Evolutionary conservation across 2,113 vertebrate species (phyloP), one percentile per base, ranked within the genome.

Genomic region (Labeo rohita): DNA sequence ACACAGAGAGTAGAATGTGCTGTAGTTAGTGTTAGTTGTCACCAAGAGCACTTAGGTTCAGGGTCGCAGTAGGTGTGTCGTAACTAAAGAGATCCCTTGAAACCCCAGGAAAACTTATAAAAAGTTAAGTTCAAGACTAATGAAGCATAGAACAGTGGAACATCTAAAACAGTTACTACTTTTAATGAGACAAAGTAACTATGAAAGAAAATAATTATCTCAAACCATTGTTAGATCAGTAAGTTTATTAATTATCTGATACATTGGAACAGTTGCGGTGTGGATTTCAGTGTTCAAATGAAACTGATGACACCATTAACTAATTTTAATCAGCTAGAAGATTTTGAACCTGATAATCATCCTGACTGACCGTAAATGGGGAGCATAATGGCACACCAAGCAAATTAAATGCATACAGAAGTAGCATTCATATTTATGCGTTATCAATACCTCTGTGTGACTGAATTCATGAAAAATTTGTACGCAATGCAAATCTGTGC

Each of bases 1-100:
- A 68, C 43, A 66, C 59, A 2, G 52, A 80, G 63, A 72, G 65
- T 73, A 70, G 54, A 70, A 49, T 54, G 12, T 81, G 78, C 16
- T 47, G 28, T 65, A 54, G 45, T 21, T 28, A 2, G 36, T 23
- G 80, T 52, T 63, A 47, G 45, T 68, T 82, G 63, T 68, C 45
- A 39, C 9, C 18, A n/a, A 43, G 11, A 81, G 76, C 76, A 61
- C 54, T 79, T 43, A 61, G 36, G 36, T 34, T 45, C 54, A 59
- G 0, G 11, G 43, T 59, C 8, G 16, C 18, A 39, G 34, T 43
- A 6, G 34, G 61, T 61, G 18, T 36, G 18, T 16, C 12, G 6
- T 13, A 15, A 13, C 45, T 23, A 21, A 10, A 54, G 23, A 34
- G 49, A 77, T 13, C 28, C 8, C 36, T 43, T 43, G 36, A 72